These are phyloP conservation scores for Chanos chanos DNA, from an alignment of 2,797 vertebrate genomes.

Conservation along the genomic window DNA sequence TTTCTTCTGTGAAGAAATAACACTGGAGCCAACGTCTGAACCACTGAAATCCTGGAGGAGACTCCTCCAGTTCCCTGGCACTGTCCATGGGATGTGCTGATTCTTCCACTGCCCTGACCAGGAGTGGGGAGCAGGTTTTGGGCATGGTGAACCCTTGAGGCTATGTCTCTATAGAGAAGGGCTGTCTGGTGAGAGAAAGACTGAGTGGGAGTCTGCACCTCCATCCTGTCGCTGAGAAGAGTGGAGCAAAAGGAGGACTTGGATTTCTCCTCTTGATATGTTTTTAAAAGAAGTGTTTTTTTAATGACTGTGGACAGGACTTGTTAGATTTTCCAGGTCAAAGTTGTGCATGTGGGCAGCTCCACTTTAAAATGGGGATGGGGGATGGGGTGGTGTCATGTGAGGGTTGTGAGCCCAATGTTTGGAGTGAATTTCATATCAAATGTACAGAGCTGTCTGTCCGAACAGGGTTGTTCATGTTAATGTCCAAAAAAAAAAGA, in stretches of 20 bases:
- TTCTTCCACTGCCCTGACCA: conserved; percentile 41
- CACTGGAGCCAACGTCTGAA: conserved; percentile 58
- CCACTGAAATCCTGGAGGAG: conserved; percentile 56
- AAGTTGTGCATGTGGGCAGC: conserved; percentile 83
- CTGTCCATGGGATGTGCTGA: conserved; percentile 41
- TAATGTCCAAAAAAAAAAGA: conserved; percentile 72
- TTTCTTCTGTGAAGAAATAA: conserved; percentile 99
- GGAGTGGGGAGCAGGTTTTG: conserved; percentile 21
- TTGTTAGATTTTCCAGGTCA: conserved; percentile 59
- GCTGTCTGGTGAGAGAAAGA: conserved; percentile 23
- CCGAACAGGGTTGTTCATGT: conserved; percentile 77
- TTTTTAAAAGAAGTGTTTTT: conserved; percentile 62
- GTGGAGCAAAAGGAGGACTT: conserved; percentile 42
- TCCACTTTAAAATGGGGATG: conserved; percentile 63
- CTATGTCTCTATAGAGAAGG: conserved; percentile 27
- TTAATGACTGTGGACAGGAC: conserved; percentile 54
- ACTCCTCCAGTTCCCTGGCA: conserved; percentile 56
- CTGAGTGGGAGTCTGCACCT: conserved; percentile 46
- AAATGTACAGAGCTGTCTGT: conserved; percentile 75
- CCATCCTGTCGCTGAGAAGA: conserved; percentile 51
- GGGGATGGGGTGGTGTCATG: conserved; percentile 42
- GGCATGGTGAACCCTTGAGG: conserved; percentile 28
- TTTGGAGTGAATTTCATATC: conserved; percentile 69
- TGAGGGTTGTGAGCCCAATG: conserved; percentile 39
- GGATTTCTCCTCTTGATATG: conserved; percentile 52